Evolutionary conservation across 1,140 invertebrate species (phyloP), one percentile per base, ranked within the genome.

Genomic region (Geopemphigus sp.): DNA sequence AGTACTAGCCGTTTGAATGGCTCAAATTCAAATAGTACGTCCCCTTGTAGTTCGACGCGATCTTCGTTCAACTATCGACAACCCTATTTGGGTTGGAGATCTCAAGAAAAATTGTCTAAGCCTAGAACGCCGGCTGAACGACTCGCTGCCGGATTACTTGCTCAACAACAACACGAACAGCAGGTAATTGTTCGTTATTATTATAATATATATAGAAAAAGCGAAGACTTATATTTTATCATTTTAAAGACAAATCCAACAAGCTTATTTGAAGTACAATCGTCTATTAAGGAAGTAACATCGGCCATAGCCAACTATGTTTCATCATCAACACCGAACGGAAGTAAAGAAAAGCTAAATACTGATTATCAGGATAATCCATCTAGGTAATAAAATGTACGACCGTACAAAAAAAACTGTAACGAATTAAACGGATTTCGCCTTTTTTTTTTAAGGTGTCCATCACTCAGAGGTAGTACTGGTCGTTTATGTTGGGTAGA

Each of bases 281-380:
- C 92, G 81, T 95, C 93, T 80, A 95, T 96, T 85, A 95, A 94
- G 85, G 94, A 95, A 86, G 94, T 96, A 50, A 95, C 94, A 53
- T 95, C 93, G 82, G 94, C 94, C n/a, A 95, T 96, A 82, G 94
- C 95, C 61, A 93, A 95, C 85, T 95, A 95, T 87, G 94, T 95
- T 56, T 93, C 92, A 26, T 78, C 74, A 17, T 61, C 74, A 50
- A 61, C 74, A 19, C 74, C 74, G 82, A 17, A 78, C 54, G 92
- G 92, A 59, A 88, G 91, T 81, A 90, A 91, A 84, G 63, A 83
- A 83, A 66, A 83, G 84, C 80, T 83, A 81, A 83, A 86, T 84
- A 83, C 54, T 80, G 83, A 80, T 39, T 39, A 39, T 83, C 83
- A n/a, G 39, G 81, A 63, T 80, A 82, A 70, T 10, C 76, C 83